Conservation (phyloP, 2,113 vertebrate genomes). For the Anhinga rufa region DNA sequence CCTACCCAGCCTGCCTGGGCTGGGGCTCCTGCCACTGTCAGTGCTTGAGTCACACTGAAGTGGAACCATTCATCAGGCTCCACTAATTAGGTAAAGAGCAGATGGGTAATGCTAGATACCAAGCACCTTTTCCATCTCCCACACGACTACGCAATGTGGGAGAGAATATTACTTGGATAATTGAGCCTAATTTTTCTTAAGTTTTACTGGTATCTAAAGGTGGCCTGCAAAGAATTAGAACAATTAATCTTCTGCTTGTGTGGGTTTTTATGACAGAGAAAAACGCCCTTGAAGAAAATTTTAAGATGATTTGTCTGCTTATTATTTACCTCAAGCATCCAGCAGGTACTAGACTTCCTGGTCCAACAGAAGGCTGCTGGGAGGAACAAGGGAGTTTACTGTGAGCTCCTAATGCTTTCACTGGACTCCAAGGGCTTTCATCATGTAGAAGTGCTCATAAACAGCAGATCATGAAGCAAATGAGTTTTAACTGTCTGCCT, state of each 20-base stretch:
- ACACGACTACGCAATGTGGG: slow-evolving; percentile 1
- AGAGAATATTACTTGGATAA: slow-evolving; percentile 52
- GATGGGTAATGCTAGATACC: slow-evolving; percentile 5
- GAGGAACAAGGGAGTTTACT: slow-evolving; percentile 32
- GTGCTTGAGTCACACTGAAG: neutral
- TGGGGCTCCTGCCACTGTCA: neutral
- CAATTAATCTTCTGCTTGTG: slow-evolving; percentile 41
- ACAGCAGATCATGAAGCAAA: slow-evolving; percentile 38
- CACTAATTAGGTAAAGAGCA: slow-evolving; percentile 41
- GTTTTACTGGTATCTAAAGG: slow-evolving; percentile 24
- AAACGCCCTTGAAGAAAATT: neutral
- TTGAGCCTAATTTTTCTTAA: slow-evolving; percentile 40
- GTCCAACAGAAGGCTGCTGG: slow-evolving; percentile 4
- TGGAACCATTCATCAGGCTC: slow-evolving; percentile 9
- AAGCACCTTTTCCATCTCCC: slow-evolving; percentile 45
- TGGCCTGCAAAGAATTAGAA: slow-evolving; percentile 39
- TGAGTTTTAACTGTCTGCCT: slow-evolving; percentile 27
- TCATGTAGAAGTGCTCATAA: neutral
- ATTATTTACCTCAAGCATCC: slow-evolving; percentile 22
- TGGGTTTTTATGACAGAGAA: neutral
- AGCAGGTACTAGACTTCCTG: neutral
- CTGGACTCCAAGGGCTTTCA: neutral
- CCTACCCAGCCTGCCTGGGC: neutral
- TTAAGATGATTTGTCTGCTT: slow-evolving; percentile 35
- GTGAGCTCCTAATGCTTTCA: neutral